Evolutionary conservation across 2,797 vertebrate genomes (phyloP), one percentile per base, ranked within the genome.

Genomic region (Linurgus olivaceus): DNA sequence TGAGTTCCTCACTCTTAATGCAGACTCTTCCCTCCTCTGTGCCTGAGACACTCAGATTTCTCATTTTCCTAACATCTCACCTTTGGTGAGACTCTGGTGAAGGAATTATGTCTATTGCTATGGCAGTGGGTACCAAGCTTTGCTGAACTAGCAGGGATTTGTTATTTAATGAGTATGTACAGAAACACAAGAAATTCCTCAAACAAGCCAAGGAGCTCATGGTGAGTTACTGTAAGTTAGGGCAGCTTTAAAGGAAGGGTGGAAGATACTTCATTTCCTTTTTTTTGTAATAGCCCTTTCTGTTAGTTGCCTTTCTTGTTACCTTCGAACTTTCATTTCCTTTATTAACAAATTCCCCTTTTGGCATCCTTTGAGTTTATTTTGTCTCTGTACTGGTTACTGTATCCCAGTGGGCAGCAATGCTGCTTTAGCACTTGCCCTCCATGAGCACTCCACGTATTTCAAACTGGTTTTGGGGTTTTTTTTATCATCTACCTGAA

Each of bases 201-300:
- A 20, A 0, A 65, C 61, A 70, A 65, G 50, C 28, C 23, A 80
- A 83, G 82, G 45, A 85, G 17, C 48, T 8, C 1, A 8, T 59
- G 62, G 26, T 33, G 47, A 90, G 51, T 91, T 95, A 82, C 81
- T 76, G 40, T 84, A 95, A 81, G 51, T 72, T 61, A 90, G 63
- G 45, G 50, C 75, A 96, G 76, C 72, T 86, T 96, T 81, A 94
- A 90, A 94, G 84, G 94, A 95, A 97, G 86, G 89, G 91, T 92
- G 87, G 90, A 94, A 92, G 58, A 78, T 45, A 90, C 72, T 91
- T 75, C 0, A 59, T 93, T 96, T 96, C 85, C 89, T 73, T 91
- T 66, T 90, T 96, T 96, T 92, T 92, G 61, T 63, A 93, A 78
- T 88, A 78, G 50, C 54, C 37, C 31, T 88, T 87, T 94, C 78